phyloP scores from a whole-genome alignment of 2,888 invertebrate genomes.

The Syrista parreyssii region DNA sequence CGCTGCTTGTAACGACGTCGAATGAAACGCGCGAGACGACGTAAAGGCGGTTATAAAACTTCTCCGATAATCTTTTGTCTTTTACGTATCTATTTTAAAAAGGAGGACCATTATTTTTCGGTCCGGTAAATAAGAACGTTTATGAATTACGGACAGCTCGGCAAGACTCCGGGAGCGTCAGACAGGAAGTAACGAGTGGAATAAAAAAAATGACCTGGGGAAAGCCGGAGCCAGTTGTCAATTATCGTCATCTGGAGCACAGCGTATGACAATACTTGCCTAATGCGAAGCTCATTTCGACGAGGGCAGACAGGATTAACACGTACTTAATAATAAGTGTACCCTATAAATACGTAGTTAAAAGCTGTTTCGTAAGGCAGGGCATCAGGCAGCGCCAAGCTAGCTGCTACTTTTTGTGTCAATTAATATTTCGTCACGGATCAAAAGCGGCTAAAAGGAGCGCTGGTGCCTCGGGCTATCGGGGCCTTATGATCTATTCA shows the following conservation, averaged over 20 bases:
- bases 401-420: conserved; percentile 50
- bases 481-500: conserved; percentile 31
- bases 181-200: neutral
- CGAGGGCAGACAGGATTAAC: neutral
- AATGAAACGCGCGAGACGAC: neutral
- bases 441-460: conserved; percentile 43
- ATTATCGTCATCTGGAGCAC: neutral
- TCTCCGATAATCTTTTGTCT: neutral
- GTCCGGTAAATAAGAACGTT: neutral
- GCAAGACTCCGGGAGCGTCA: neutral
- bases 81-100: neutral
- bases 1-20: neutral
- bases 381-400: conserved; percentile 3
- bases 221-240: neutral
- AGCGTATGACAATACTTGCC: neutral
- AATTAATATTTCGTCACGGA: conserved; percentile 60
- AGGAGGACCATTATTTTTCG: neutral
- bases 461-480: conserved; percentile 5
- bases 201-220: neutral
- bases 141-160: neutral
- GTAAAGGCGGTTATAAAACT: neutral
- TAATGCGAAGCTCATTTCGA: conserved; percentile 3
- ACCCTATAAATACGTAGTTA: conserved; percentile 9
- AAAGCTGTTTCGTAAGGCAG: neutral
- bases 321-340: conserved; percentile 8